Conservation (phyloP, 37 sponge, comb jelly and placozoan genomes). For the Halichondria panicea region DNA sequence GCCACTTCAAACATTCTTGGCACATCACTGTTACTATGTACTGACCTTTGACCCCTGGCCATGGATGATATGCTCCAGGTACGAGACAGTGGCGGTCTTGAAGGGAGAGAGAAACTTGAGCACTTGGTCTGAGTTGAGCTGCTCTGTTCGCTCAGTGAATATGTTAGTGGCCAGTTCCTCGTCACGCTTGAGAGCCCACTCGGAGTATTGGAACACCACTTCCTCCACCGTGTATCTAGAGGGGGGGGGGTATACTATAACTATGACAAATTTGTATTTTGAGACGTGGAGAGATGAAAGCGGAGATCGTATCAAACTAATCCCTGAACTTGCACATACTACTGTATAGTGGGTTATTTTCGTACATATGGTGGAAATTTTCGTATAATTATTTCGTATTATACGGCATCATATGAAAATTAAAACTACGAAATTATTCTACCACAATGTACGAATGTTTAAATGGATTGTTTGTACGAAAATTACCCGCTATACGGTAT, state of each 20-base stretch:
- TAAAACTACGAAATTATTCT: no score
- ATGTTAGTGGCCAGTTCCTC: slow-evolving; percentile 55
- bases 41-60: slow-evolving; percentile 35
- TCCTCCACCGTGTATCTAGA: slow-evolving; percentile 45
- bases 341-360: no score
- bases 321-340: no score
- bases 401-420: no score
- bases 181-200: slow-evolving; percentile 80
- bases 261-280: neutral
- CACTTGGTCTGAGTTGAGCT: slow-evolving; percentile 17
- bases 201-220: slow-evolving; percentile 72
- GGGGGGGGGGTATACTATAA: neutral
- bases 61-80: slow-evolving; percentile 65
- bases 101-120: slow-evolving; percentile 61
- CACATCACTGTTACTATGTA: neutral
- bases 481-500: no score
- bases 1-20: neutral
- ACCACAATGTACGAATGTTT: no score
- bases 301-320: no score
- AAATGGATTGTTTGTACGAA: no score
- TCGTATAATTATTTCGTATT: no score
- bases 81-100: slow-evolving; percentile 44
- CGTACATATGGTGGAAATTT: no score
- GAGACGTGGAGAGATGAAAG: no score
- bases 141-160: slow-evolving; percentile 44